Base-by-base conservation (phyloP, 2,797 vertebrate species). In the Garrulus glandarius region DNA sequence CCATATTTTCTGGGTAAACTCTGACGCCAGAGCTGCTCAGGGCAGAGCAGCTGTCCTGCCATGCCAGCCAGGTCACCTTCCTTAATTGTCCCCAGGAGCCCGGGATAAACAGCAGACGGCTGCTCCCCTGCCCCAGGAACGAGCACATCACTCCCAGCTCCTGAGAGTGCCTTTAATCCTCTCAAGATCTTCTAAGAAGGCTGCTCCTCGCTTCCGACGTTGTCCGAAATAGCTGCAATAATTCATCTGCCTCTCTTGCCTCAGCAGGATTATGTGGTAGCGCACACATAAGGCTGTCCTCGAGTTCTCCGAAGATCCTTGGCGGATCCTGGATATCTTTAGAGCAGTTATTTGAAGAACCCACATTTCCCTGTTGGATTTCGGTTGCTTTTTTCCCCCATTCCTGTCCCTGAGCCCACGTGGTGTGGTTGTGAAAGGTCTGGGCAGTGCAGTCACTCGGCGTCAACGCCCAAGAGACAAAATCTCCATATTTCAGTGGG, bases 101-200 rank as follows among this genome's bases (percentile, higher is more conserved):
- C 8, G 7, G 93, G 79, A 37, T 70, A 37, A 92, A 15, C 26
- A 67, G 79, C 79, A 63, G 49, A 56, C 17, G 12, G 61, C 75
- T 78, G 55, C 2, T 76, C 77, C 72, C 13, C 74, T 69, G 84
- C 41, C 57, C 52, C 67, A 21, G 64, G 74, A 57, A 3, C 49
- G n/a, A 78, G 47, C 55, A 16, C 80, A n/a, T 36, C 55, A 32
- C 85, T 83, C 79, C 46, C 57, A 87, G 84, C 76, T 44, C 61
- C 65, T 86, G n/a, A 81, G 46, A 78, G 77, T 20, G 44, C 52
- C 67, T 93, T 93, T 95, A 96, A 94, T 95, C 93, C 92, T 96
- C 87, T 95, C 88, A 92, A 84, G 86, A 59, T 86, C 92, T 93
- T 65, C 88, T 96, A 92, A 95, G 90, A 95, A 96, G 88, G 88